Evolutionary conservation across 2,113 vertebrate species (phyloP), one percentile per base, ranked within the genome.

Genomic region (Sylvietta virens): DNA sequence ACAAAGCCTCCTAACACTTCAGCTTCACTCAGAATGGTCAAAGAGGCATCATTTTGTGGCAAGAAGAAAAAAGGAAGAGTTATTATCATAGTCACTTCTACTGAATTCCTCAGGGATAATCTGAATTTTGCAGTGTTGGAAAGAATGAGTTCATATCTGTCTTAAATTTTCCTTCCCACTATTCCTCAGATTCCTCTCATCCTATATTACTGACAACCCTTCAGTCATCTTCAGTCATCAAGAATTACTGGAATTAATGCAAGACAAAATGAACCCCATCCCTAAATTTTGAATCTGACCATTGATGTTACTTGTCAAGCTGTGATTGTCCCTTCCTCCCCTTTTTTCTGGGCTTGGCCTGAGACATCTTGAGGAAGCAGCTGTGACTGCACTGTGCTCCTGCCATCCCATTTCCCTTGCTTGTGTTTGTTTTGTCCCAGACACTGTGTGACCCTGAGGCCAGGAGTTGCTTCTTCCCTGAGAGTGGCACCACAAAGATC

Each of bases 391-490:
- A 10, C 64, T 51, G 50, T 47, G 18, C 39, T 91, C 17, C 62
- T 44, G 57, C 61, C 3, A 2, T 37, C 44, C 30, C 39, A 35
- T 47, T 92, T 84, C 58, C 66, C n/a, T 56, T 33, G 8, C 5
- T 9, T 9, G 12, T 67, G 40, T 62, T 71, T 40, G 64, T 5
- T 6, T 33, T 40, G 24, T 31, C 56, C 53, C 1, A 2, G 81
- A 65, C 50, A 35, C 15, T 9, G n/a, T 15, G 24, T 65, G 56
- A 69, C 37, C 54, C 13, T 0, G 0, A 30, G 61, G 26, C 19
- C 37, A n/a, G 26, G 33, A 15, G 1, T 60, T 83, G 76, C 23
- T 80, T 35, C 54, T 67, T 11, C 40, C 57, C 12, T 42, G 62
- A 15, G 53, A 47, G 44, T 39, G 44, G 35, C 35, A 82, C 33